Percentiles rank a stretch among this genome's conserved stretches.
Conservation (phyloP, 2,888 invertebrate genomes). For the Cantharis nigra region DNA sequence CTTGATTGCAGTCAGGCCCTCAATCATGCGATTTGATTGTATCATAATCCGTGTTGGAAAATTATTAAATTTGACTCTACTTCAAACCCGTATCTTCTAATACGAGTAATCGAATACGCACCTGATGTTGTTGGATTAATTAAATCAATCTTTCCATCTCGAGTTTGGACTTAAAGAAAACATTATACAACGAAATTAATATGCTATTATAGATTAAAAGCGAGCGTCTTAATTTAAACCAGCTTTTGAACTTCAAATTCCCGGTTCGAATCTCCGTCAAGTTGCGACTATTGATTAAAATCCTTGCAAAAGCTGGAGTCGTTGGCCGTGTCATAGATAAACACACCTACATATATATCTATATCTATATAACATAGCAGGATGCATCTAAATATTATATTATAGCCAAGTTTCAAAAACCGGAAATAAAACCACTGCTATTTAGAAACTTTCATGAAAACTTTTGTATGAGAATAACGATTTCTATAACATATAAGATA, state of each 20-base stretch:
- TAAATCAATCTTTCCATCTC: background rate
- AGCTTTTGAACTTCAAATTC: constrained; percentile 17
- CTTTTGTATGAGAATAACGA: background rate
- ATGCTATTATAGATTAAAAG: background rate
- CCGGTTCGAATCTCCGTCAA: constrained; percentile 9
- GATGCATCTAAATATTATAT: background rate
- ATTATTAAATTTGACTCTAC: constrained; percentile 30
- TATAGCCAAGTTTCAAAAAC: background rate
- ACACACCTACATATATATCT: background rate
- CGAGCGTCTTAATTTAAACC: background rate
- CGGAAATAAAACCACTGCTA: background rate
- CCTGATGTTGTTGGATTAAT: background rate
- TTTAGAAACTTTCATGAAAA: background rate
- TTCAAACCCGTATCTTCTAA: background rate
- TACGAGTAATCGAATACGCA: background rate
- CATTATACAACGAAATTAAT: background rate
- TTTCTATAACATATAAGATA: too few relatives aligned
- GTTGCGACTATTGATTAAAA: constrained; percentile 12
- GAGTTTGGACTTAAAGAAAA: background rate
- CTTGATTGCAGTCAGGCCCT: constrained; percentile 38
- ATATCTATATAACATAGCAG: too few relatives aligned
- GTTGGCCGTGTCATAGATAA: constrained; percentile 11
- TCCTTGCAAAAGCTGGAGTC: constrained; percentile 9
- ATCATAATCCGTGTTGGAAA: constrained; percentile 39
- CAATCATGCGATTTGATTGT: constrained; percentile 34